Base-by-base conservation (phyloP, 2,797 vertebrate genomes). In the Malacoctenus gilli region DNA sequence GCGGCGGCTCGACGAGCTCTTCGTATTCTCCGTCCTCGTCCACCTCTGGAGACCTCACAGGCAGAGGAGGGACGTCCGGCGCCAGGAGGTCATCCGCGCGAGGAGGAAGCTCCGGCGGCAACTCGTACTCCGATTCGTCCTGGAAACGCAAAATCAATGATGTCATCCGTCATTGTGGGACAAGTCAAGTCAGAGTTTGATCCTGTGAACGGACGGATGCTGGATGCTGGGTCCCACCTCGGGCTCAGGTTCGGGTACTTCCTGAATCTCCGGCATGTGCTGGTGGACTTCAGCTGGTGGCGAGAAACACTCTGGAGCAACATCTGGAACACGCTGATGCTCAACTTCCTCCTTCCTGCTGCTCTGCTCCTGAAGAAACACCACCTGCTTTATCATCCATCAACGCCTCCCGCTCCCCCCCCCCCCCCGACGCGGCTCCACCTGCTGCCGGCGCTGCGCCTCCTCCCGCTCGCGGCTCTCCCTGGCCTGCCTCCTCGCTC, bases 71-170 rank as follows among this genome's bases (percentile, higher is more conserved):
- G 13, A 21, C 12, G 0, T 70, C 65, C 0, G 1, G 15, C 1
- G 83, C 82, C 0, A 59, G 23, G 59, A 69, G 53, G 14, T 91
- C 86, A 0, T 60, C 65, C 0, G 73, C 25, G 59, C 89, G 91
- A 0, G 92, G 89, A 18, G 95, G 95, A 59, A 96, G 68, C 2
- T 44, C 74, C 0, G 95, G 95, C 0, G 92, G 89, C 12, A 78
- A 62, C 0, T 95, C 94, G 3, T 92, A 91, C 6, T 80, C 47
- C 3, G 84, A 40, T 5, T 88, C 82, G 4, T 82, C 72, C 91
- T 89, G 56, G 4, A 50, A 34, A 59, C 7, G 32, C 15, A 22
- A 13, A 44, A 1, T 21, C 35, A 14, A 21, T 8, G 2, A 40
- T 15, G 10, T 32, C 9, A 12, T n/a, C n/a, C n/a, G n/a, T n/a